These are phyloP conservation scores for Gephyroberyx darwinii DNA, from an alignment of 2,797 vertebrate genomes.

Conservation along the genomic window DNA sequence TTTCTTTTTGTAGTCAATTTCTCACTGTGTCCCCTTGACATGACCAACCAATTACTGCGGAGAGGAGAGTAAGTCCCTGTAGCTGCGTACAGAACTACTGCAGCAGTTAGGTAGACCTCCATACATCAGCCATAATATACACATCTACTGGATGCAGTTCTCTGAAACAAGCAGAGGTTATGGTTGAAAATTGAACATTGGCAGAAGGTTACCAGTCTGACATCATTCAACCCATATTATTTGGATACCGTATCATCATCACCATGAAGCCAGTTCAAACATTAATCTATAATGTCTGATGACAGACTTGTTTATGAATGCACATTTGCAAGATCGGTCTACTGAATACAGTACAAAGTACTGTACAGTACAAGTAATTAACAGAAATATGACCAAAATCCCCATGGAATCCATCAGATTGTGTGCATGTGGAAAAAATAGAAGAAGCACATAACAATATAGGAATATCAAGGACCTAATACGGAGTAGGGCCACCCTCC, in stretches of 20 bases:
- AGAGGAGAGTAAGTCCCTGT: constrained; percentile 44
- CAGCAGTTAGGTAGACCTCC: constrained; percentile 26
- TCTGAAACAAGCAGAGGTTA: constrained; percentile 17
- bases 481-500: constrained; percentile 63
- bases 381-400: too few relatives aligned
- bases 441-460: constrained; percentile 19
- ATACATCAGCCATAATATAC: constrained; percentile 36
- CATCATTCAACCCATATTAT: constrained; percentile 2
- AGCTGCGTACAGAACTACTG: constrained; percentile 34
- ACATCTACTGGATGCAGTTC: constrained; percentile 26
- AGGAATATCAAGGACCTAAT: constrained; percentile 68
- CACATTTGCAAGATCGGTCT: too few relatives aligned
- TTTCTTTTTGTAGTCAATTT: constrained; percentile 71
- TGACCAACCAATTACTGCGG: constrained; percentile 73
- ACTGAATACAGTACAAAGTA: too few relatives aligned
- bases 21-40: constrained; percentile 67
- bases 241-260: not conserved
- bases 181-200: not conserved
- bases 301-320: not conserved
- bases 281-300: not conserved
- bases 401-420: too few relatives aligned
- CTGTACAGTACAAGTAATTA: too few relatives aligned
- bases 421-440: too few relatives aligned
- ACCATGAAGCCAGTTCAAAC: not conserved
- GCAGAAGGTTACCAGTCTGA: not conserved